Conservation (phyloP, 2,888 invertebrate species). For the Anticlea derivata region DNA sequence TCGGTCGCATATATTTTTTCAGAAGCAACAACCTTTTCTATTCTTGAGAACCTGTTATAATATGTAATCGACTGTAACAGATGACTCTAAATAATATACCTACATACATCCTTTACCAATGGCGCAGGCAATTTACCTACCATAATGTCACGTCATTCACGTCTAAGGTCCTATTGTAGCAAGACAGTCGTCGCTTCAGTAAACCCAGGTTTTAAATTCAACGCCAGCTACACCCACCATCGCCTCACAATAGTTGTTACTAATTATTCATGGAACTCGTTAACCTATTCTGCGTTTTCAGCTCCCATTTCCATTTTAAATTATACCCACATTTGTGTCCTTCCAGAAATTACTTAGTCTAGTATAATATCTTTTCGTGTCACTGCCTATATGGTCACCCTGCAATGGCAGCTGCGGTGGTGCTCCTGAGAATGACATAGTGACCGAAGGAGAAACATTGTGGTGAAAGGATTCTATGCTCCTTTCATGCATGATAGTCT, state of each 20-base stretch:
- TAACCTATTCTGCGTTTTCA: conserved; percentile 49
- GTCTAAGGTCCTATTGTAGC: neutral
- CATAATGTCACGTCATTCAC: neutral
- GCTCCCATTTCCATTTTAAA: conserved; percentile 56
- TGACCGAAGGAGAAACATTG: neutral
- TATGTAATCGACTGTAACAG: too few relatives aligned
- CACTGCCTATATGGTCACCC: neutral
- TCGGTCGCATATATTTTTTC: too few relatives aligned
- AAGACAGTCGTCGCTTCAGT: neutral
- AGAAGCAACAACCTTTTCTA: too few relatives aligned
- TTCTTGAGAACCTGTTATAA: too few relatives aligned
- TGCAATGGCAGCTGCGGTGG: too few relatives aligned
- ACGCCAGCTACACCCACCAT: neutral
- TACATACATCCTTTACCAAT: too few relatives aligned
- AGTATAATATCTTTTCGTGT: conserved; percentile 32
- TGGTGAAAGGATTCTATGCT: neutral
- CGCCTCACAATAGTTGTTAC: conserved; percentile 52
- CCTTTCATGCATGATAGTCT: conserved; percentile 38
- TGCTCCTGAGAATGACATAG: too few relatives aligned
- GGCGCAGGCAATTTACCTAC: too few relatives aligned
- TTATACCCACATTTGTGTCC: conserved; percentile 51
- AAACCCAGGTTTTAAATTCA: too few relatives aligned
- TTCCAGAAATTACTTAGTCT: conserved; percentile 47
- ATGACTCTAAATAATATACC: too few relatives aligned
- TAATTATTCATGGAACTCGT: conserved; percentile 56